These are phyloP conservation scores for Eupithecia subfuscata DNA, from an alignment of 2,888 invertebrate genomes.

Conservation along the genomic window DNA sequence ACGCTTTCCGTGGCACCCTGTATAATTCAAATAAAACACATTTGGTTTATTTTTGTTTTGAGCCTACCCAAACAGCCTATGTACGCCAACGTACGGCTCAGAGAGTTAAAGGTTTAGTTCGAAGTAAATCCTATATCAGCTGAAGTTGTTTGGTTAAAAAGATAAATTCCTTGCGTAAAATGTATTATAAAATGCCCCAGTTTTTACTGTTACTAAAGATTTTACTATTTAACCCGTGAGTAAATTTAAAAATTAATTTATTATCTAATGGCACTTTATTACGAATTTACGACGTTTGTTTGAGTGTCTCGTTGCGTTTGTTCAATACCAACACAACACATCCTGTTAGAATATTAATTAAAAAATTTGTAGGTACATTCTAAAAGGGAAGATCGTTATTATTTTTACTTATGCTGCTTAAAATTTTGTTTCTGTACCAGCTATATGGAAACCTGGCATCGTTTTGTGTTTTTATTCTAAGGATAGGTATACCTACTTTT, in stretches of 20 bases:
- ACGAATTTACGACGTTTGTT: constrained; percentile 39
- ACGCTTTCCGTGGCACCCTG: no score
- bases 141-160: not conserved
- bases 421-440: not conserved
- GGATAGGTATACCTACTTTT: not conserved
- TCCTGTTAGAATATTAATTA: constrained; percentile 64
- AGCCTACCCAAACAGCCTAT: no score
- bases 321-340: constrained; percentile 54
- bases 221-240: not conserved
- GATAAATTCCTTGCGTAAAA: not conserved
- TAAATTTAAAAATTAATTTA: not conserved
- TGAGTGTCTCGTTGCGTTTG: constrained; percentile 46
- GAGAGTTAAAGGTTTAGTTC: not conserved
- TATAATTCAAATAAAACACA: not conserved
- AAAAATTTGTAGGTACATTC: not conserved
- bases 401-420: not conserved
- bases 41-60: not conserved
- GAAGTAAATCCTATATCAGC: not conserved
- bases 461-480: not conserved
- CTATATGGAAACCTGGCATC: not conserved
- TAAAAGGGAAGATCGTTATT: not conserved
- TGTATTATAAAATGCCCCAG: not conserved
- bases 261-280: not conserved
- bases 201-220: not conserved
- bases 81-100: no score